These are phyloP conservation scores for Pipistrellus pygmaeus DNA, from an alignment of 2,797 vertebrate species.

Conservation along the genomic window DNA sequence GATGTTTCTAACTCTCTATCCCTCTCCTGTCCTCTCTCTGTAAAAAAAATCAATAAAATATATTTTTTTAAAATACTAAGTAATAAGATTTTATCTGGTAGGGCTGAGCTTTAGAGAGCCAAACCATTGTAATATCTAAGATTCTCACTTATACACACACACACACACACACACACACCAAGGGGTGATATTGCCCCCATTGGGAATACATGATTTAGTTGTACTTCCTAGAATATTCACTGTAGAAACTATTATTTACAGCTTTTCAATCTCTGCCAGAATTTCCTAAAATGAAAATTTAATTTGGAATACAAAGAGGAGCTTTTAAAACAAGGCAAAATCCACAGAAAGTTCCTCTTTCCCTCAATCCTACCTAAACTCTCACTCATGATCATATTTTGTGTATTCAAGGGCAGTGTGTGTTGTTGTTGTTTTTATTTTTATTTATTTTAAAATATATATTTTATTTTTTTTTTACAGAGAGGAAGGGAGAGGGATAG, in stretches of 20 bases:
- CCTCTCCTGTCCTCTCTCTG: too few species aligned
- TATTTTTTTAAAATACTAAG: neutral
- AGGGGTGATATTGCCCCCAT: neutral
- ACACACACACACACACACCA: neutral
- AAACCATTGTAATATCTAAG: neutral
- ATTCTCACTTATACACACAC: neutral
- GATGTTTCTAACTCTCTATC: too few species aligned
- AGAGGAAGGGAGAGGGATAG: too few species aligned
- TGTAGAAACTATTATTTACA: neutral
- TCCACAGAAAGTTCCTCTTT: neutral
- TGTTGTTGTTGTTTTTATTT: neutral
- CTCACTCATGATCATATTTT: neutral
- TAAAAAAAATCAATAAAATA: too few species aligned
- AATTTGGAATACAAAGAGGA: conserved; percentile 18
- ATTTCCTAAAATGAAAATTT: conserved; percentile 50
- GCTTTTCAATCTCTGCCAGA: neutral
- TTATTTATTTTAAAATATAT: too few species aligned
- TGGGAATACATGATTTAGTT: neutral
- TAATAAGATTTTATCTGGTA: neutral
- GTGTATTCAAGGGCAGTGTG: conserved; percentile 8
- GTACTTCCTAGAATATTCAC: neutral
- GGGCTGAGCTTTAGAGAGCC: neutral
- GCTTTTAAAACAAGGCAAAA: conserved; percentile 34
- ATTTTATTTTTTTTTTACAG: too few species aligned
- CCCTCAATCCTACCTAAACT: neutral